Evolutionary conservation across 30 jellyfish, hydroid and myxozoan species (phyloP).

Genomic region (Clytia hemisphaerica): DNA sequence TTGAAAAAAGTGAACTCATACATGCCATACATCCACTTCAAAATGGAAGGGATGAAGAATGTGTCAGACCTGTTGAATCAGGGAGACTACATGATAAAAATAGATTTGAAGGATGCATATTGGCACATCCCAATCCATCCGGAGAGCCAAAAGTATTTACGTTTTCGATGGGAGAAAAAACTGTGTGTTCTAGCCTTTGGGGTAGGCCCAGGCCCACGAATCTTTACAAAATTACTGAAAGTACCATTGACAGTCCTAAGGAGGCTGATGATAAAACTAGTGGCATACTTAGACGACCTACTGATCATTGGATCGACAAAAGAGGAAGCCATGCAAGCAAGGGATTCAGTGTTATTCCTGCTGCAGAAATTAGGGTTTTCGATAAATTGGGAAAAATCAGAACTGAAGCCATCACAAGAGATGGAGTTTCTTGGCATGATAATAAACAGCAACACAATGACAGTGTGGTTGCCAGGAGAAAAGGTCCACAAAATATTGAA

Average conservation of each 20-base stretch:
- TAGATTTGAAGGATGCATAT: too few relatives aligned
- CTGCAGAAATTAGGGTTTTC: neutral
- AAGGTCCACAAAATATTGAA: neutral
- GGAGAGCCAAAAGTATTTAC: neutral
- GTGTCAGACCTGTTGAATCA: too few relatives aligned
- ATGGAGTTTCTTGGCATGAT: conserved; percentile 19
- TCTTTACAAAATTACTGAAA: neutral
- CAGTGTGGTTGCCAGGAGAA: neutral
- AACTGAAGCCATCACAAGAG: conserved; percentile 7
- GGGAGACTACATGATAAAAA: too few relatives aligned
- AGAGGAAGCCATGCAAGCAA: neutral
- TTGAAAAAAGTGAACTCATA: neutral
- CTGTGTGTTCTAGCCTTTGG: neutral
- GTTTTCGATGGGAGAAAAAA: neutral
- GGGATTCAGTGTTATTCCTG: neutral
- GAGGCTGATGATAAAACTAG: neutral
- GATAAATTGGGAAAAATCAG: neutral
- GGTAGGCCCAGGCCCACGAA: conserved; percentile 2
- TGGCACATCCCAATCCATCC: neutral
- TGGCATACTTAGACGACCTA: conserved; percentile 5
- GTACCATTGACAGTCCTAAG: neutral
- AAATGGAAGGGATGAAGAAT: too few relatives aligned
- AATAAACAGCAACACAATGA: conserved; percentile 1
- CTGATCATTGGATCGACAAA: too few relatives aligned
- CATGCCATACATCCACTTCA: neutral